These are phyloP conservation scores for Araneus ventricosus DNA, from an alignment of 1,140 invertebrate genomes.

Conservation along the genomic window DNA sequence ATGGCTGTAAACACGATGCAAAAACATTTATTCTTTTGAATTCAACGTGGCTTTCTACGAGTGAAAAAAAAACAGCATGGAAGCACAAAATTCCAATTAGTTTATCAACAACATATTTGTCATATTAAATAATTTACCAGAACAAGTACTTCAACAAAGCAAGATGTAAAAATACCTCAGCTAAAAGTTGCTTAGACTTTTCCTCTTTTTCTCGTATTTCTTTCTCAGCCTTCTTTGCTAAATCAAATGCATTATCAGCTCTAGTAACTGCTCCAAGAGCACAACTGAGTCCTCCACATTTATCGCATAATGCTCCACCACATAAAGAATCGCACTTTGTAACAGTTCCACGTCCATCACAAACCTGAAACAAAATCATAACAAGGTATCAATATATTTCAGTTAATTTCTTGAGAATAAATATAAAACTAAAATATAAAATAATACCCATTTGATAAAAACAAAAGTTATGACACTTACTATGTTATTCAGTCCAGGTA, in stretches of 20 bases:
- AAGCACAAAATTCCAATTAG: no score
- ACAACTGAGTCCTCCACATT: slow-evolving; percentile 94
- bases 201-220: slow-evolving; percentile 90
- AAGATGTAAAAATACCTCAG: slow-evolving; percentile 77
- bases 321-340: slow-evolving; percentile 93
- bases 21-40: no score
- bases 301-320: slow-evolving; percentile 94
- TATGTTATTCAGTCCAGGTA: slow-evolving; percentile 91
- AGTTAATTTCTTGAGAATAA: background rate
- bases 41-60: no score
- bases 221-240: slow-evolving; percentile 90
- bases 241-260: slow-evolving; percentile 90
- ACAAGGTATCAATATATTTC: no score
- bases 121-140: no score
- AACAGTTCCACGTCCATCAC: slow-evolving; percentile 87
- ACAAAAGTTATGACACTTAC: slow-evolving; percentile 78
- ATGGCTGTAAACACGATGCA: no score
- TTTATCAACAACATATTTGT: no score
- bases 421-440: background rate
- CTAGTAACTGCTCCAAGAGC: slow-evolving; percentile 92
- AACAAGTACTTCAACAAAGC: background rate
- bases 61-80: no score
- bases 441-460: background rate
- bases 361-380: slow-evolving; percentile 84
- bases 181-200: slow-evolving; percentile 85